Evolutionary conservation across 2,888 invertebrate genomes (phyloP), one percentile per base, ranked within the genome.

Genomic region (Tortrix viridana): DNA sequence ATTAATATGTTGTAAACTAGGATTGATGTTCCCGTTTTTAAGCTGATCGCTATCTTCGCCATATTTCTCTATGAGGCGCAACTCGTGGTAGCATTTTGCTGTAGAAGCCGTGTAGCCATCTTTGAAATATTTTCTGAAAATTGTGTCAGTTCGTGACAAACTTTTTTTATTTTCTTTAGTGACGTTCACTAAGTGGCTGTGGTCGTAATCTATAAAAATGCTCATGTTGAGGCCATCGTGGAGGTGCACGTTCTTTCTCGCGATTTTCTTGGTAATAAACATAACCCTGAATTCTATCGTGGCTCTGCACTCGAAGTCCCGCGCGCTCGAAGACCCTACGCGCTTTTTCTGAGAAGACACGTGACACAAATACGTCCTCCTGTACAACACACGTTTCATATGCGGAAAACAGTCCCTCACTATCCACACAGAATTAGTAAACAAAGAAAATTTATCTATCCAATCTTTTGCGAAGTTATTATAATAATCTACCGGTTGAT

Each of bases 231-330:
- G 65, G 9, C 76, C 74, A 3, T 74, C 65, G 9, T 61, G 73
- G n/a, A 80, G 57, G 20, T 65, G 47, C 12, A 65, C 64, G 37
- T 80, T 77, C 59, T 76, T 80, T 57, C 56, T 79, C 0, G 74
- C 71, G 0, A 77, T 80, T 59, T 76, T 72, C 18, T 69, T 71
- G 65, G 73, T 74, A 0, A 71, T 72, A 22, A 74, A 65, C 62
- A 77, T 81, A 9, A 80, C 44, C 71, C 71, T 74, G 38, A 82
- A 81, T 38, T 80, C 76, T 6, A 82, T 70, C 58, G 71, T 72
- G 1, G 82, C 82, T 44, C 56, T 63, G 60, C 81, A 81, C 0
- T 70, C 63, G 44, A 73, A 72, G 58, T 74, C 74, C 23, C 65
- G 66, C 6, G 67, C 63, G n/a, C 16, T 14, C 3, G 54, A 43